Percentiles rank a stretch among this genome's conserved stretches.
These are phyloP conservation scores for Oegoconia quadripuncta DNA, from an alignment of 2,888 invertebrate species.

Conservation along the genomic window DNA sequence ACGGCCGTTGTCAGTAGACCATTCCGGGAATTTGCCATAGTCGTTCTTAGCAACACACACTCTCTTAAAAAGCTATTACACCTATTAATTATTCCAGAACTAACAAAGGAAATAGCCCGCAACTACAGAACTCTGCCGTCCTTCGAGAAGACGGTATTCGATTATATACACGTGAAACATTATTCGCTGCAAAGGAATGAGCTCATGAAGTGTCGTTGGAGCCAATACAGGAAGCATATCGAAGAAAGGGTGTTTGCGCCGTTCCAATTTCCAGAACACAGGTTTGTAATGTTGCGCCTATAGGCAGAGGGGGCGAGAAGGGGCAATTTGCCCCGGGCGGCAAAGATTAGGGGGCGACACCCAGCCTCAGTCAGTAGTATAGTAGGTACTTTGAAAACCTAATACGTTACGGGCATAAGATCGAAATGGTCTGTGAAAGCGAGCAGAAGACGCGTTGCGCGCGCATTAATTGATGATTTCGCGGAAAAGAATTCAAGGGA, in stretches of 20 bases:
- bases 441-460: no score
- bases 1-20: no score
- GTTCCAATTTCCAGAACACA: slow-evolving; percentile 33
- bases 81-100: slow-evolving; percentile 36
- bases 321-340: not conserved
- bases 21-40: no score
- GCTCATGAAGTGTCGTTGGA: slow-evolving; percentile 36
- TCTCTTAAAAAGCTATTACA: not conserved
- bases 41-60: no score
- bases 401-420: not conserved
- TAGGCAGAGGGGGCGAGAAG: not conserved
- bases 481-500: no score
- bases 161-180: slow-evolving; percentile 32
- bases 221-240: slow-evolving; percentile 26
- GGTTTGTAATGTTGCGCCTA: slow-evolving; percentile 26
- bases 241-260: slow-evolving; percentile 28
- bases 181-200: slow-evolving; percentile 45
- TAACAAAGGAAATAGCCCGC: slow-evolving; percentile 33
- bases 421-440: no score
- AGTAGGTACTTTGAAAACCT: no score
- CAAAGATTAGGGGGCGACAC: not conserved
- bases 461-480: no score
- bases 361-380: no score
- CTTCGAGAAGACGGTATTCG: slow-evolving; percentile 45
- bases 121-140: slow-evolving; percentile 40